Evolutionary conservation across 2,888 invertebrate genomes (phyloP).

Genomic region (Nephrotoma flavescens): DNA sequence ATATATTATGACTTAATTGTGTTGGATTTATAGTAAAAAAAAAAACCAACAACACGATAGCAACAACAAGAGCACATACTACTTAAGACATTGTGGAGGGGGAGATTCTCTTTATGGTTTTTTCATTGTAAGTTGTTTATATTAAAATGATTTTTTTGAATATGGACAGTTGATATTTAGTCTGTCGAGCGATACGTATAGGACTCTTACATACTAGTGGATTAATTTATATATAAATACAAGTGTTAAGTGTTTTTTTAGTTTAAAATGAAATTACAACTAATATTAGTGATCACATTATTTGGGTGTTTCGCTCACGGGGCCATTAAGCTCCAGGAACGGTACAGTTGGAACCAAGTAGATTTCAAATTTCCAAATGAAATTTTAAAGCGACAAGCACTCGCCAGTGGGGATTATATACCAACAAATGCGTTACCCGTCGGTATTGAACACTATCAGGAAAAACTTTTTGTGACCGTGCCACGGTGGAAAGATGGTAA

Average conservation of each 20-base stretch:
- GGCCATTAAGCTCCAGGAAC: slow-evolving; percentile 44
- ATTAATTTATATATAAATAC: background rate
- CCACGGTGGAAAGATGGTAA: slow-evolving; percentile 68
- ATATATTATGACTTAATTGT: background rate
- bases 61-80: background rate
- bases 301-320: slow-evolving; percentile 10
- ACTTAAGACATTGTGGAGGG: background rate
- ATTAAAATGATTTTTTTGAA: background rate
- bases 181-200: background rate
- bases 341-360: slow-evolving; percentile 58
- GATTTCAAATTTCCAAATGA: slow-evolving; percentile 62
- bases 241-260: background rate
- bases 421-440: slow-evolving; percentile 70
- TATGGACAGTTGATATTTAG: background rate
- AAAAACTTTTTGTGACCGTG: slow-evolving; percentile 68
- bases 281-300: background rate
- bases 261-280: background rate
- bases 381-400: slow-evolving; percentile 43
- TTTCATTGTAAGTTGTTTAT: background rate
- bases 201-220: background rate
- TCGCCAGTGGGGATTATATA: slow-evolving; percentile 47
- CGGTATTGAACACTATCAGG: slow-evolving; percentile 65
- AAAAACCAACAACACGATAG: background rate
- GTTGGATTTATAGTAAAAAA: background rate
- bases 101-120: background rate